Percentiles rank a stretch among this genome's conserved stretches.
Conservation (phyloP, 2,797 vertebrate genomes). For the Ataeniobius toweri region DNA sequence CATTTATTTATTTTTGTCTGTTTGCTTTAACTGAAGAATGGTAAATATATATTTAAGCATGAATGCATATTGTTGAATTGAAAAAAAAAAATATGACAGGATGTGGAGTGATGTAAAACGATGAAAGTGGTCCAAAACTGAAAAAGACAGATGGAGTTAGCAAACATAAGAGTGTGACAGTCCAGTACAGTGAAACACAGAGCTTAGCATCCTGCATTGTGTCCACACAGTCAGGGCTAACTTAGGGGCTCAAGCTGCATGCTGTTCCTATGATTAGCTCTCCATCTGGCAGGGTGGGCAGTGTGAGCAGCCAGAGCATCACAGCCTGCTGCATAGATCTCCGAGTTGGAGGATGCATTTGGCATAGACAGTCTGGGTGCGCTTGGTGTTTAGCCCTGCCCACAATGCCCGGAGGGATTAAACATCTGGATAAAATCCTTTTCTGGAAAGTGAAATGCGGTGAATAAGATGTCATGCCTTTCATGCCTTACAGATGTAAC, state of each 20-base stretch:
- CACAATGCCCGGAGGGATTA: constrained; percentile 38
- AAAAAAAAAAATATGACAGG: constrained; percentile 13
- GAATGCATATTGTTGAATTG: neutral
- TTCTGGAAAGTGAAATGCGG: constrained; percentile 31
- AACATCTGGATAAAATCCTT: constrained; percentile 52
- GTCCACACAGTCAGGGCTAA: constrained; percentile 68
- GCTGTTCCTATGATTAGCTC: constrained; percentile 80
- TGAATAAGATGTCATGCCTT: constrained; percentile 34
- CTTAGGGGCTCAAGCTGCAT: constrained; percentile 61
- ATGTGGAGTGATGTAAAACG: constrained; percentile 39
- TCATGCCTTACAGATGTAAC: neutral
- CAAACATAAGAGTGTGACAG: constrained; percentile 57
- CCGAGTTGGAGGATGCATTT: constrained; percentile 56
- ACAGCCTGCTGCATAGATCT: constrained; percentile 66
- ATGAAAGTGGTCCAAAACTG: constrained; percentile 37
- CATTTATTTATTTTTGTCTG: constrained; percentile 22
- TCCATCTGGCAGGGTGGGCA: constrained; percentile 80
- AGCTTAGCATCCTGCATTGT: constrained; percentile 63
- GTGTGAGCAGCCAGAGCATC: constrained; percentile 60
- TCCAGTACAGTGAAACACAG: constrained; percentile 48
- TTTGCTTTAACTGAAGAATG: constrained; percentile 19
- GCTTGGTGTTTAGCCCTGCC: constrained; percentile 39
- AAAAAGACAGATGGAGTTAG: constrained; percentile 57
- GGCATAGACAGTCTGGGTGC: constrained; percentile 47
- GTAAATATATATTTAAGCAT: neutral